Conservation (phyloP, 2,888 invertebrate species). For the Andricus curvator region DNA sequence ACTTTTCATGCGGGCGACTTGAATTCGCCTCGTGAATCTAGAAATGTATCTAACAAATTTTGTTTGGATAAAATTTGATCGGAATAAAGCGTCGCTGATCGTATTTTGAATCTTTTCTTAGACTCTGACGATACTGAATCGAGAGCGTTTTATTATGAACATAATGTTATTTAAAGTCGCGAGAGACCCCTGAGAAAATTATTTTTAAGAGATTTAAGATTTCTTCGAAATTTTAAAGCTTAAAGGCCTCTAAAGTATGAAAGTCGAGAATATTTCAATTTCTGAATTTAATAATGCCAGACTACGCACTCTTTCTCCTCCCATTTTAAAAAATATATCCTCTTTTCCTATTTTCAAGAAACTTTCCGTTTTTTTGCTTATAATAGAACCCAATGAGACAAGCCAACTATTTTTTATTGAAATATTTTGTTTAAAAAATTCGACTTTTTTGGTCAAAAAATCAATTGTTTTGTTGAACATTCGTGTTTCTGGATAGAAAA, state of each 20-base stretch:
- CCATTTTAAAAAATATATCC: no score
- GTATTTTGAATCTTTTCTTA: constrained; percentile 23
- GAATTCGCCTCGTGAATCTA: neutral
- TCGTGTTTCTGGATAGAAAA: no score
- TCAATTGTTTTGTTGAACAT: no score
- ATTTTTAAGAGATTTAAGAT: neutral
- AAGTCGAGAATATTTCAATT: neutral
- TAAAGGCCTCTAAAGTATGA: neutral
- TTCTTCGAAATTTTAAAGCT: neutral
- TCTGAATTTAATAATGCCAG: neutral
- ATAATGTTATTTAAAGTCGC: constrained; percentile 2
- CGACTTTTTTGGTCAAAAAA: no score
- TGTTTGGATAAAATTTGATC: neutral
- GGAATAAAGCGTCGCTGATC: constrained; percentile 1
- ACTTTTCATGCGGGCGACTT: neutral
- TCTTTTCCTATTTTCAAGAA: no score
- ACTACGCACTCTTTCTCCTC: no score
- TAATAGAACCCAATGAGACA: no score
- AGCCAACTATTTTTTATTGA: no score
- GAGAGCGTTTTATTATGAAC: constrained; percentile 1
- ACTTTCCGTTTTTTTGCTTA: no score
- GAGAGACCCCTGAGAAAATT: neutral
- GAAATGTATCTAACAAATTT: neutral
- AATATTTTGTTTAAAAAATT: no score
- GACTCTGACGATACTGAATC: constrained; percentile 12